Percentiles rank a stretch among this genome's conserved stretches.
These are phyloP conservation scores for Gasterosteus aculeatus DNA, from an alignment of 2,113 vertebrate genomes.

Conservation along the genomic window DNA sequence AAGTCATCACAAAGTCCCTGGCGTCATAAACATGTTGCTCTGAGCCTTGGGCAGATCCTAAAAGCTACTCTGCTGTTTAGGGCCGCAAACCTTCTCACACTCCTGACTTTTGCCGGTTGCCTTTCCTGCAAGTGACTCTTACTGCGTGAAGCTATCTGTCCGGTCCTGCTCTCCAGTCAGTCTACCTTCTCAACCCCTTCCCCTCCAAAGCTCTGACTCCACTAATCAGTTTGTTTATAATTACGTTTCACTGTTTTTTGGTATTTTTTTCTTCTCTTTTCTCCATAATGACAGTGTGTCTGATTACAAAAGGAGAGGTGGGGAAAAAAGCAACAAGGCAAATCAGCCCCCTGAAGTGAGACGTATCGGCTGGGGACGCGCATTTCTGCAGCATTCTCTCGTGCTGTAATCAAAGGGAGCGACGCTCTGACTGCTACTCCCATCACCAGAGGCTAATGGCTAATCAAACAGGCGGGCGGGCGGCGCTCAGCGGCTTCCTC, in stretches of 20 bases:
- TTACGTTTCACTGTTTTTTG: slow-evolving; percentile 28
- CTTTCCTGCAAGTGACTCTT: slow-evolving; percentile 30
- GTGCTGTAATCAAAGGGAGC: slow-evolving; percentile 77
- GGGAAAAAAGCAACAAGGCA: slow-evolving; percentile 62
- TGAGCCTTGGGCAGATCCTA: slow-evolving; percentile 13
- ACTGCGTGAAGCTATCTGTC: slow-evolving; percentile 20
- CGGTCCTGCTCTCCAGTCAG: slow-evolving; percentile 20
- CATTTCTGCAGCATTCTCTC: slow-evolving; percentile 58
- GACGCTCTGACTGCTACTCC: slow-evolving; percentile 63
- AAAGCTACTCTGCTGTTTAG: slow-evolving; percentile 32
- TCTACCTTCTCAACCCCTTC: slow-evolving; percentile 4
- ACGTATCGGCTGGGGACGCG: slow-evolving; percentile 59
- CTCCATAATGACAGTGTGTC: slow-evolving; percentile 48
- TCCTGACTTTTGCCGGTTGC: slow-evolving; percentile 48
- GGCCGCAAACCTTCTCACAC: slow-evolving; percentile 27
- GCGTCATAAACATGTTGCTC: slow-evolving; percentile 66
- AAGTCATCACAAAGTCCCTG: slow-evolving; percentile 63
- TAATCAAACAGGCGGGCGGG: slow-evolving; percentile 71
- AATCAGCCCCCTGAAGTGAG: slow-evolving; percentile 81
- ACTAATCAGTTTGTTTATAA: slow-evolving; percentile 33
- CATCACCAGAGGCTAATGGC: slow-evolving; percentile 74
- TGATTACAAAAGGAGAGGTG: slow-evolving; percentile 69
- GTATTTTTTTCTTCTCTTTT: slow-evolving; percentile 12
- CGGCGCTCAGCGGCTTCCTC: slow-evolving; percentile 48
- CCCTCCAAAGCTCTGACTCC: slow-evolving; percentile 22